These are phyloP conservation scores for Brachyrhaphis roseni DNA, from an alignment of 2,797 vertebrate species.

Conservation along the genomic window DNA sequence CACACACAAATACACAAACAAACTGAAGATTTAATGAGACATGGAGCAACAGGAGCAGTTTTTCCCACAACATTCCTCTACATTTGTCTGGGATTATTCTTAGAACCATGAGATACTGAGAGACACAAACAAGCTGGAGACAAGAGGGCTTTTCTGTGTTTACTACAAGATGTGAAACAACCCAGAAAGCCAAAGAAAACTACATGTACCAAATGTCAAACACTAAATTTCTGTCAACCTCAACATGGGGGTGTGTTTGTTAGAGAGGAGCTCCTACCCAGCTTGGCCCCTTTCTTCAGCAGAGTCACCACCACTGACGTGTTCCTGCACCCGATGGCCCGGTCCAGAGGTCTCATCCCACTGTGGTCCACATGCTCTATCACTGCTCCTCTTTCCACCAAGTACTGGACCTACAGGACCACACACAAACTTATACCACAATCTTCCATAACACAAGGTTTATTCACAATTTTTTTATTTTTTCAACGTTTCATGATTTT, in stretches of 20 bases:
- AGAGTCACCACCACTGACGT: constrained; percentile 93
- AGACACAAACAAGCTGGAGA: constrained; percentile 28
- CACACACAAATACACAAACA: constrained; percentile 13
- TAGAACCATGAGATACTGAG: constrained; percentile 42
- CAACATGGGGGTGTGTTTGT: neutral
- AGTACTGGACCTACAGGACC: constrained; percentile 88
- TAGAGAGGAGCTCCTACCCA: constrained; percentile 81
- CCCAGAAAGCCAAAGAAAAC: constrained; percentile 7
- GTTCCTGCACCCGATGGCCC: constrained; percentile 96
- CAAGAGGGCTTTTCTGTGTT: constrained; percentile 25
- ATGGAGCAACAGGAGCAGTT: constrained; percentile 46
- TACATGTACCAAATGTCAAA: constrained; percentile 1
- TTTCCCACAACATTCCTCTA: constrained; percentile 57
- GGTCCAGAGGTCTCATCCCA: constrained; percentile 96
- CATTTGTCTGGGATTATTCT: constrained; percentile 50
- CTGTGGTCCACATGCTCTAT: constrained; percentile 97
- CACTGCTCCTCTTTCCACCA: constrained; percentile 95
- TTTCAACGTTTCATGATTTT: neutral
- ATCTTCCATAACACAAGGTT: neutral
- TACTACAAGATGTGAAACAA: constrained; percentile 8
- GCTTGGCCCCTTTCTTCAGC: constrained; percentile 95
- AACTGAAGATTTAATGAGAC: constrained; percentile 21
- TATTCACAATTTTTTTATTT: neutral
- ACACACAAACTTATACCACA: constrained; percentile 6
- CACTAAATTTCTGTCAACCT: neutral